Evolutionary conservation across 2,888 invertebrate species (phyloP).

Genomic region (Epistrophe grossulariae): DNA sequence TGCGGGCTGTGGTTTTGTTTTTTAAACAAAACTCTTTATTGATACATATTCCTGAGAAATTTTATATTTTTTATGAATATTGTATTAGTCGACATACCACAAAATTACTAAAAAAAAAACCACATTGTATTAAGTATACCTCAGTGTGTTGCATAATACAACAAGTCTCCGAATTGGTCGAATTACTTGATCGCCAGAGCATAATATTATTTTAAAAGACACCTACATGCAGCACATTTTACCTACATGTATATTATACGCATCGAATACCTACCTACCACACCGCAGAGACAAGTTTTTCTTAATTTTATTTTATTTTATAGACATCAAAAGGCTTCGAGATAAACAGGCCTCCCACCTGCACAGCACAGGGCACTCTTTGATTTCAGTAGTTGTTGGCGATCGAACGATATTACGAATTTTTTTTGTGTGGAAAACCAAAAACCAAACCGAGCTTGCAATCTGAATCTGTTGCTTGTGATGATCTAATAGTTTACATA

Average conservation of each 20-base stretch:
- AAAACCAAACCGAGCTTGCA: constrained; percentile 26
- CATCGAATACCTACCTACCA: constrained; percentile 22
- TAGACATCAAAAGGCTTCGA: neutral
- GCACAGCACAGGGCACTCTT: constrained; percentile 35
- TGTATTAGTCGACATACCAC: constrained; percentile 30
- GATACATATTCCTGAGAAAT: constrained; percentile 32
- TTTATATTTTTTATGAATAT: constrained; percentile 35
- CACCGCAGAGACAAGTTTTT: constrained; percentile 38
- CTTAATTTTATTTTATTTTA: constrained; percentile 7
- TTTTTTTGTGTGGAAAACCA: constrained; percentile 5
- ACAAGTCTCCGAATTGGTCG: constrained; percentile 60
- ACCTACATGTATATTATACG: neutral
- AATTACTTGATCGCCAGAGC: constrained; percentile 60
- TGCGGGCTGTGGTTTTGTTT: constrained; percentile 28
- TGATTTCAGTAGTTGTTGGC: constrained; percentile 8
- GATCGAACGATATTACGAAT: constrained; percentile 7
- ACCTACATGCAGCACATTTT: constrained; percentile 47
- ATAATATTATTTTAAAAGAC: constrained; percentile 46
- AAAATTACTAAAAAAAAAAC: constrained; percentile 28
- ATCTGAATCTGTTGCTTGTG: constrained; percentile 22
- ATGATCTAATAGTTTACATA: constrained; percentile 37
- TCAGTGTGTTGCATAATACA: constrained; percentile 55
- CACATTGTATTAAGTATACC: constrained; percentile 7
- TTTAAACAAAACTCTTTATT: constrained; percentile 44
- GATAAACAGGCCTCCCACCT: constrained; percentile 29